These are phyloP conservation scores for Gymnoscopelus braueri DNA, from an alignment of 2,797 vertebrate genomes.

Conservation along the genomic window DNA sequence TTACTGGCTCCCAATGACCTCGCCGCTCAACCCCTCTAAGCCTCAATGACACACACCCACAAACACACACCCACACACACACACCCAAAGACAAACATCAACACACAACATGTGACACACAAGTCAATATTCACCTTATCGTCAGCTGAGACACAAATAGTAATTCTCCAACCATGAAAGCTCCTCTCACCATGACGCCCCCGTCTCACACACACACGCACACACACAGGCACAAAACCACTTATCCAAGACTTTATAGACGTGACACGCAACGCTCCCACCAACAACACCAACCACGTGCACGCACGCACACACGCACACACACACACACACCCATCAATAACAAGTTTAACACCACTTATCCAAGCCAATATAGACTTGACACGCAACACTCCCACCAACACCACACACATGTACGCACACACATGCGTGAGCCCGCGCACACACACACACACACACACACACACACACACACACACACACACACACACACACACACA, in stretches of 20 bases:
- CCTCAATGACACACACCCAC: slow-evolving; percentile 62
- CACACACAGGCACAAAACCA: background rate
- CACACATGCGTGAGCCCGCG: background rate
- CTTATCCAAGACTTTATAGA: slow-evolving; percentile 29
- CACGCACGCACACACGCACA: background rate
- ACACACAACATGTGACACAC: slow-evolving; percentile 26
- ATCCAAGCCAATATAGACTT: background rate
- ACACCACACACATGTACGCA: slow-evolving; percentile 14
- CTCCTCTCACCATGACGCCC: background rate
- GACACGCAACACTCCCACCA: background rate
- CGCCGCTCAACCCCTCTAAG: slow-evolving; percentile 72
- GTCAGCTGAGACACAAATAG: slow-evolving; percentile 22
- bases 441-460: slow-evolving; percentile 11
- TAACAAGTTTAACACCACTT: background rate
- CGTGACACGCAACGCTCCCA: slow-evolving; percentile 22
- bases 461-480: slow-evolving; percentile 19
- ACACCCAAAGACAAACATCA: slow-evolving; percentile 1
- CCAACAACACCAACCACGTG: background rate
- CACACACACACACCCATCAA: background rate
- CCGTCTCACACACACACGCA: no score
- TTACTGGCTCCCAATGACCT: slow-evolving; percentile 67
- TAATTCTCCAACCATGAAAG: slow-evolving; percentile 36
- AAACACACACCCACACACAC: background rate
- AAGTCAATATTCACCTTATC: slow-evolving; percentile 21
- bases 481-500: slow-evolving; percentile 5